Base-by-base conservation (phyloP, 2,888 invertebrate species). In the Acleris sparsana region DNA sequence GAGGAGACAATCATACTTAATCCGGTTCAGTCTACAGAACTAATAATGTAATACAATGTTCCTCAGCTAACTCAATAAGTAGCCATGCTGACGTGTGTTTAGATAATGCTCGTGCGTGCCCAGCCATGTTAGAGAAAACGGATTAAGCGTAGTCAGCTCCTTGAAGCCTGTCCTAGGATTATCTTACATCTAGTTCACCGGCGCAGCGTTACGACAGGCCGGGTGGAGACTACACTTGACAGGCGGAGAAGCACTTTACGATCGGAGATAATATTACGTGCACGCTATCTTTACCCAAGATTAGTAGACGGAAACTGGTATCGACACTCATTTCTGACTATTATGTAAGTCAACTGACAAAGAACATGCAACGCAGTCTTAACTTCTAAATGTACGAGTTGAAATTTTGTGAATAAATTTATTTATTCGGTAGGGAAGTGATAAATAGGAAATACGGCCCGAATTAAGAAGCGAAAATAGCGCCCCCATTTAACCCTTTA, bases 131-230 rank as follows among this genome's bases (percentile, higher is more conserved):
- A 17, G 22, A 39, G 52, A 66, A 56, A 62, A 62, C 57, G 58
- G 62, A 65, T 69, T 20, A 62, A 69, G 57, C 44, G n/a, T 53
- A 58, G 62, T 55, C 44, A 58, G 56, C 65, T 52, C 20, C 49
- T 62, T 59, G 65, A 62, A 66, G 57, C 68, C 61, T 39, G 61
- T 61, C 66, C 13, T 46, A 16, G 63, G 70, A 70, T 70, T 67
- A 70, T 68, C 65, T 68, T 63, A 57, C 62, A 59, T 69, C 63
- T 64, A 66, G 58, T 63, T 62, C 56, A 48, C 20, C 33, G 63
- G 53, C 52, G 60, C 59, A 63, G 62, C 63, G 55, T 46, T 44
- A 46, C 46, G 46, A 46, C n/a, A 46, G 6, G 46, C 46, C 17
- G n/a, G 52, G 62, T 52, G 53, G 46, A 61, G 48, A 60, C 61